Percentiles rank a stretch among this genome's conserved stretches.
These are phyloP conservation scores for Aptenodytes forsteri DNA, from an alignment of 2,113 vertebrate species.

Conservation along the genomic window DNA sequence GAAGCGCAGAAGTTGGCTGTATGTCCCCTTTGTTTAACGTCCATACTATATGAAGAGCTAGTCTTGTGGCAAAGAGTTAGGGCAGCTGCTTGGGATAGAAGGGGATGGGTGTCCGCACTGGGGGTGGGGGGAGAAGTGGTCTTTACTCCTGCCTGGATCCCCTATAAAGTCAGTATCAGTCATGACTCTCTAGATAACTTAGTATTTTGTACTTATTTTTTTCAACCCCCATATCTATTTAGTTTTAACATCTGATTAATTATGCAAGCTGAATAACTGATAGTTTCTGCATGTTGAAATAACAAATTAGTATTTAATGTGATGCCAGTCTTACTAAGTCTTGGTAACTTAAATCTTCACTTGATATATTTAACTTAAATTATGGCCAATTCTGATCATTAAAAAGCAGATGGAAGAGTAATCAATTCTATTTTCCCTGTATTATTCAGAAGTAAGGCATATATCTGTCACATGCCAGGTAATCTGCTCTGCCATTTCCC, in stretches of 20 bases:
- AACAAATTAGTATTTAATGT: neutral
- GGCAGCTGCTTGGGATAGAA: neutral
- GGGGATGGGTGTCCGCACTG: neutral
- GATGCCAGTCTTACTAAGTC: neutral
- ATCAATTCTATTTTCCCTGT: slow-evolving; percentile 16
- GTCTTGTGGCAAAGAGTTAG: neutral
- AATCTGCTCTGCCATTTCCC: neutral
- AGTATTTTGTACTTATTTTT: neutral
- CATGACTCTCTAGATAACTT: neutral
- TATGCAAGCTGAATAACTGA: neutral
- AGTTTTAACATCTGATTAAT: neutral
- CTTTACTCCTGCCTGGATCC: neutral
- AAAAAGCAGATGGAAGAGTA: slow-evolving; percentile 4
- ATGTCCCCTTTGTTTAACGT: neutral
- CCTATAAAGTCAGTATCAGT: neutral
- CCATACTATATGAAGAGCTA: neutral
- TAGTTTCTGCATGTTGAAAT: neutral
- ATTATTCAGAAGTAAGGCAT: slow-evolving; percentile 9
- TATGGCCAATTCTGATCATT: slow-evolving; percentile 36
- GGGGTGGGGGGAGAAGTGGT: too few species aligned
- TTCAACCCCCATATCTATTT: neutral
- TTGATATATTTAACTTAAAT: slow-evolving; percentile 45
- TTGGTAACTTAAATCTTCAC: neutral
- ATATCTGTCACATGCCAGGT: neutral
- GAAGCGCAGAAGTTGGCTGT: neutral